Conservation (phyloP, 2,797 vertebrate species). For the Tenualosa thibaudeaui region DNA sequence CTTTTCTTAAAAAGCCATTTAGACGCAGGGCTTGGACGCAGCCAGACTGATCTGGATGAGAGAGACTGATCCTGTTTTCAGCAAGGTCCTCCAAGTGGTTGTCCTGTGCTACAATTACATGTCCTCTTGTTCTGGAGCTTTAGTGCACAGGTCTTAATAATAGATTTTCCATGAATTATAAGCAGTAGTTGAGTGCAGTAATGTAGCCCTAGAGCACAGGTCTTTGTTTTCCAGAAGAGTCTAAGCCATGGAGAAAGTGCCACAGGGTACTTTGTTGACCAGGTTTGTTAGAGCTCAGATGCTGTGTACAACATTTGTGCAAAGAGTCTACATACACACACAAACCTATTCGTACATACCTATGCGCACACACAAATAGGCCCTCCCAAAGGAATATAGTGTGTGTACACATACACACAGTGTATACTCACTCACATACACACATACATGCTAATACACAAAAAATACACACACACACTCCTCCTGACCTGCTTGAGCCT, state of each 20-base stretch:
- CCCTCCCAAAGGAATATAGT: background rate
- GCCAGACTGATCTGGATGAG: background rate
- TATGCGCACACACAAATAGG: background rate
- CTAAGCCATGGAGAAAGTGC: background rate
- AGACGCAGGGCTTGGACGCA: background rate
- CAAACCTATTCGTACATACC: background rate
- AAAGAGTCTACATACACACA: background rate
- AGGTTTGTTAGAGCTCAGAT: background rate
- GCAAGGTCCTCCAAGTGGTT: background rate
- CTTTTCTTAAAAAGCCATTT: background rate
- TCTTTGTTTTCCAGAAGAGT: background rate
- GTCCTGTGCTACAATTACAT: background rate
- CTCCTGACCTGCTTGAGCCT: conserved; percentile 10
- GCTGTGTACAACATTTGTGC: conserved; percentile 8
- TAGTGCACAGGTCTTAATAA: too few species aligned
- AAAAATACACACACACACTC: background rate
- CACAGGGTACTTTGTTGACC: background rate
- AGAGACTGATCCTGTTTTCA: background rate
- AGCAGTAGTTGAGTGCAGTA: too few species aligned
- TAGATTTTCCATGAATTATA: too few species aligned
- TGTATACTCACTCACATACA: background rate
- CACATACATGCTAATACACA: background rate
- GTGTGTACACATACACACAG: background rate
- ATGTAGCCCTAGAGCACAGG: background rate
- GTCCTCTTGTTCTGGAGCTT: background rate